Percentiles rank a stretch among this genome's conserved stretches.
Conservation (phyloP, 2,888 invertebrate species). For the Dryobota labecula region DNA sequence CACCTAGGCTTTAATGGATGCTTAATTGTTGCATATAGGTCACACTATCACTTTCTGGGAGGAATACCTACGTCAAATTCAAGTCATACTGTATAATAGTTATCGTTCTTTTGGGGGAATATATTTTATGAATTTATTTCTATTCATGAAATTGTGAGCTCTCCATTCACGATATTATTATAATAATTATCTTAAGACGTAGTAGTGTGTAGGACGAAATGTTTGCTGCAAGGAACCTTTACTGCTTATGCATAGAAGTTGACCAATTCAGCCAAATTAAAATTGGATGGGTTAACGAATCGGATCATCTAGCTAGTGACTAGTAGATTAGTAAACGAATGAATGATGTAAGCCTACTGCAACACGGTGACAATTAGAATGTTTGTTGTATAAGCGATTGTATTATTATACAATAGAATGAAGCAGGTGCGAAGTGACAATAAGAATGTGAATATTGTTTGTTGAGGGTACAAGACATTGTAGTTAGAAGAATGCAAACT, state of each 20-base stretch:
- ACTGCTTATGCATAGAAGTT: neutral
- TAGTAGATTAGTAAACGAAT: neutral
- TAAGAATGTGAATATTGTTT: neutral
- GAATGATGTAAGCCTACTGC: neutral
- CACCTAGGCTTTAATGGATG: too few relatives aligned
- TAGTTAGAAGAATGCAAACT: neutral
- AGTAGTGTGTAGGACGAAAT: neutral
- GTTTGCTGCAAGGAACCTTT: neutral
- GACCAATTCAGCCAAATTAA: neutral
- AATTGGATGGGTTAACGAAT: neutral
- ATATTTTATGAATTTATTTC: neutral
- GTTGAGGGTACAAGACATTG: neutral
- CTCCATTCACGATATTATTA: neutral
- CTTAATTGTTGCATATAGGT: too few relatives aligned
- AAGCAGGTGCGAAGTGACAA: neutral
- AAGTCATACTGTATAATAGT: too few relatives aligned
- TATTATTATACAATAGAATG: neutral
- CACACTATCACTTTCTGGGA: too few relatives aligned
- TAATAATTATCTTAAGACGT: neutral
- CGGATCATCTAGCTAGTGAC: neutral
- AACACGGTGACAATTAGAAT: neutral
- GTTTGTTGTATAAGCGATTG: neutral
- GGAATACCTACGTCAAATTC: too few relatives aligned
- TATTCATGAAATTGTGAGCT: neutral
- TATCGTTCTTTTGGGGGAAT: constrained; percentile 7